These are phyloP conservation scores for Hermodice carunculata DNA, from an alignment of 2,888 invertebrate species.

Conservation along the genomic window DNA sequence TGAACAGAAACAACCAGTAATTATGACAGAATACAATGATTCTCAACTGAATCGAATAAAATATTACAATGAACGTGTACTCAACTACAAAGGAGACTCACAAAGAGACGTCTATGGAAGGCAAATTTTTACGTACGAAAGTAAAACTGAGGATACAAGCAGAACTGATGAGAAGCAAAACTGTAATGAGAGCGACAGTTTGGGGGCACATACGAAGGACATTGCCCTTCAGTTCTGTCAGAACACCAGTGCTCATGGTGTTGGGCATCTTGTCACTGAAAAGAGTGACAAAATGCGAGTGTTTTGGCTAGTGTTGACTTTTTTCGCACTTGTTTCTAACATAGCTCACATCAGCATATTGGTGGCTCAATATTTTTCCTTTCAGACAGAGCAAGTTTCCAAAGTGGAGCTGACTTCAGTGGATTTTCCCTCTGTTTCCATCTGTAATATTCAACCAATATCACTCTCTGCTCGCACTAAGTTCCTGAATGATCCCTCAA, in stretches of 20 bases:
- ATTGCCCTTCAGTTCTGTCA: slow-evolving; percentile 5
- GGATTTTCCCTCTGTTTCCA: slow-evolving; percentile 60
- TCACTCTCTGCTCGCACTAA: slow-evolving; percentile 52
- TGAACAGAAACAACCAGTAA: too few relatives aligned
- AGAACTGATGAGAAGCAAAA: too few relatives aligned
- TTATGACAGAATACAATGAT: too few relatives aligned
- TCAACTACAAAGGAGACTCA: too few relatives aligned
- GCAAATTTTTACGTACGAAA: too few relatives aligned
- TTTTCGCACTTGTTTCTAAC: slow-evolving; percentile 8
- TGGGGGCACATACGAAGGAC: neutral
- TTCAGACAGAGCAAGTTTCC: slow-evolving; percentile 9
- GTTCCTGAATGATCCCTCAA: slow-evolving; percentile 15
- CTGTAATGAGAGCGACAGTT: neutral
- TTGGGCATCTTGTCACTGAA: slow-evolving; percentile 20
- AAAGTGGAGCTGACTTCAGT: slow-evolving; percentile 44
- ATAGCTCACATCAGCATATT: slow-evolving; percentile 10
- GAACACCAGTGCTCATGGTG: slow-evolving; percentile 27
- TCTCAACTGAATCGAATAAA: too few relatives aligned
- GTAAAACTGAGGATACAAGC: too few relatives aligned
- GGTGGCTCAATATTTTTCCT: slow-evolving; percentile 4
- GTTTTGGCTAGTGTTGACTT: slow-evolving; percentile 19
- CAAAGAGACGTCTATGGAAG: too few relatives aligned
- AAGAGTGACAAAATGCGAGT: neutral
- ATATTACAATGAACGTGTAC: too few relatives aligned
- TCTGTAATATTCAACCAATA: slow-evolving; percentile 62